Conservation (phyloP, 2,888 invertebrate genomes). For the Apocheima hispidaria region DNA sequence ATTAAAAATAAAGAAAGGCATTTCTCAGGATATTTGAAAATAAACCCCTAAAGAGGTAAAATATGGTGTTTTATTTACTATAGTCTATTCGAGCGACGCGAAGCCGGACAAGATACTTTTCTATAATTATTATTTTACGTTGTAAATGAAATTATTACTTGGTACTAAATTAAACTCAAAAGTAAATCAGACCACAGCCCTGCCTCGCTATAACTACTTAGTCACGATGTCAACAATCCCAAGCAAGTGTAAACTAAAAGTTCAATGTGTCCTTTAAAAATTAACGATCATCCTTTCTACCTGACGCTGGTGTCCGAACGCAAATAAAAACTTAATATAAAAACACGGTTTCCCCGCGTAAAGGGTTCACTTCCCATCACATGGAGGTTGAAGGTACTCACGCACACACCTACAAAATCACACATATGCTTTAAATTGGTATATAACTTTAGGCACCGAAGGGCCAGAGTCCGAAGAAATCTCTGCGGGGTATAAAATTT, state of each 20-base stretch:
- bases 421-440: constrained; percentile 54
- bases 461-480: constrained; percentile 77
- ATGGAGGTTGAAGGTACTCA: constrained; percentile 73
- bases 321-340: constrained; percentile 72
- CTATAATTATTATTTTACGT: no score
- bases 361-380: constrained; percentile 87
- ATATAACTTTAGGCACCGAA: constrained; percentile 63
- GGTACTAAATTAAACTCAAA: no score
- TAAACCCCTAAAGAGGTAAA: no score
- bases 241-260: constrained; percentile 38
- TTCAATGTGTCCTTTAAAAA: constrained; percentile 82
- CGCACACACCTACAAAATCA: constrained; percentile 47
- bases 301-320: constrained; percentile 86
- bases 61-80: no score
- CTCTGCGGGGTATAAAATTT: constrained; percentile 82
- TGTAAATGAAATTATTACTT: no score
- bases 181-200: neutral
- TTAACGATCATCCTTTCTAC: constrained; percentile 86
- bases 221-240: constrained; percentile 29
- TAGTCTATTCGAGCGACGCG: no score
- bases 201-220: neutral
- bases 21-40: no score
- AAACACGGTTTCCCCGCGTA: constrained; percentile 85
- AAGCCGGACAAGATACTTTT: no score
- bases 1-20: no score